Evolutionary conservation across 2,797 vertebrate genomes (phyloP), one percentile per base, ranked within the genome.

Genomic region (Trematomus bernacchii): DNA sequence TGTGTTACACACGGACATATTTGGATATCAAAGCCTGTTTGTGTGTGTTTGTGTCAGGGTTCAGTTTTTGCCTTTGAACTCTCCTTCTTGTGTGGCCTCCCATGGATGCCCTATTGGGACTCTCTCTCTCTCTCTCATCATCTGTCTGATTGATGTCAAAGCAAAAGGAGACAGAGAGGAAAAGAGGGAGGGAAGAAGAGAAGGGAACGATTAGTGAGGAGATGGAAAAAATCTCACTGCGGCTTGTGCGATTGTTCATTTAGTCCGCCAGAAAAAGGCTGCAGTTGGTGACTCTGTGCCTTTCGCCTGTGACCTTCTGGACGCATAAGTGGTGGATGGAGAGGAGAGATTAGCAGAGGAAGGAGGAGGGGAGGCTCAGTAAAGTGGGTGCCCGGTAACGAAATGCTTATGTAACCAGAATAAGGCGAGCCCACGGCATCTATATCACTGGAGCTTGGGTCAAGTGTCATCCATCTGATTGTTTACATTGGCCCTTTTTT

Each of bases 401-500:
- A 88, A 82, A 73, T 83, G 77, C 90, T 92, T 93, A 91, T 90
- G 90, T 91, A 91, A 93, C 91, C 77, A 81, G 82, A 88, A 87
- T 86, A 89, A 89, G 85, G 85, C 77, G 63, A 85, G 68, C 80
- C 76, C 57, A 67, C 62, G 33, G 66, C 83, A 79, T 88, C 82
- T 82, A 85, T 81, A 71, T 63, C 84, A 23, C 76, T 82, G 61
- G 65, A 79, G 83, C 77, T 58, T 16, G 59, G 91, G 91, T 95
- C 93, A 91, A 87, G 89, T 91, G 91, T 94, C 91, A 93, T 57
- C 76, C 84, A 59, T 87, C 85, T 86, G 86, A 91, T 92, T 93
- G 90, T 94, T 95, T 93, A 93, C 87, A 9, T 85, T 90, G 85
- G 86, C 80, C 77, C 90, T 85, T 92, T 92, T 93, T 88, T 92